A percentile compares a stretch with the other conserved stretches of the same genome.
Conservation (phyloP, 2,113 vertebrate genomes). For the Austrofundulus limnaeus region DNA sequence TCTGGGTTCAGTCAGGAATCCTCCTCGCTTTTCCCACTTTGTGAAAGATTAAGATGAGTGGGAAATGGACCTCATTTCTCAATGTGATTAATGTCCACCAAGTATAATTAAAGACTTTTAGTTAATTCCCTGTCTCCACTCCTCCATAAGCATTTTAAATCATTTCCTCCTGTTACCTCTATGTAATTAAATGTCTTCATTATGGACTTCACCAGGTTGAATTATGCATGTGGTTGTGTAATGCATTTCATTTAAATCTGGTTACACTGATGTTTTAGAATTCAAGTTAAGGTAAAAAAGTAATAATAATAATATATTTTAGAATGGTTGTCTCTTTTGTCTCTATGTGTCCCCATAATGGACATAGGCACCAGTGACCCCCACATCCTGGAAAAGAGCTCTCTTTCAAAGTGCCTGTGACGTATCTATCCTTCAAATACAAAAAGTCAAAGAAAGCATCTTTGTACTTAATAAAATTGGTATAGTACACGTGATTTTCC, state of each 20-base stretch:
- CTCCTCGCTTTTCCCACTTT: conserved; percentile 40
- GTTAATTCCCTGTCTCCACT: conserved; percentile 78
- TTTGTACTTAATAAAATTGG: too few relatives aligned
- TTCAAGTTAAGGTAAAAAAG: background rate
- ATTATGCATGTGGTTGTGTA: conserved; percentile 18
- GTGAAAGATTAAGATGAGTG: conserved; percentile 79
- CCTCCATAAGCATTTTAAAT: conserved; percentile 75
- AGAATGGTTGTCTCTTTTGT: too few relatives aligned
- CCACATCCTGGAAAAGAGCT: too few relatives aligned
- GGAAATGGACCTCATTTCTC: conserved; percentile 79
- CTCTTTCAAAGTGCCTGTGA: too few relatives aligned
- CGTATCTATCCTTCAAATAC: too few relatives aligned
- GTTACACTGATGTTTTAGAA: conserved; percentile 3
- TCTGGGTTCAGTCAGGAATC: conserved; percentile 35
- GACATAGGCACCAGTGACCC: too few relatives aligned
- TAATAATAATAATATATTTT: too few relatives aligned
- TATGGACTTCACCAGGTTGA: conserved; percentile 33
- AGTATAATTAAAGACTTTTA: conserved; percentile 82
- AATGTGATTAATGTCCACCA: conserved; percentile 77
- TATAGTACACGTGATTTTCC: too few relatives aligned
- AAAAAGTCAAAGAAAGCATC: too few relatives aligned
- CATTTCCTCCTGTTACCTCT: conserved; percentile 65
- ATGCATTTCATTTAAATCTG: conserved; percentile 39
- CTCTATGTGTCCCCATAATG: too few relatives aligned
- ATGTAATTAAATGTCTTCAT: conserved; percentile 71